Evolutionary conservation across 1,140 invertebrate species (phyloP).

Genomic region (Leptonema lineaticorne): DNA sequence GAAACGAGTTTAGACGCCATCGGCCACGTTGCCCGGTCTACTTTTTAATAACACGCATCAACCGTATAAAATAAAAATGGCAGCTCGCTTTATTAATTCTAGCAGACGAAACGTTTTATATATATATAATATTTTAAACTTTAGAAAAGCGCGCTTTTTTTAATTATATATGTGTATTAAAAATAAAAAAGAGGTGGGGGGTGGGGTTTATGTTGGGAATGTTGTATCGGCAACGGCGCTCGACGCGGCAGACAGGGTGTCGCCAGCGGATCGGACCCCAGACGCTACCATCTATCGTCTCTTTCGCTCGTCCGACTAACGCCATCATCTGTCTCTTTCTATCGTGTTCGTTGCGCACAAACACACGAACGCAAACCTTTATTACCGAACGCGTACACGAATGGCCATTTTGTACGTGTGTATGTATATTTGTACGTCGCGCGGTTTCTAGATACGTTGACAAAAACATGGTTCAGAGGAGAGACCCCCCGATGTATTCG

Average conservation of each 20-base stretch:
- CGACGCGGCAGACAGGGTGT: constrained; percentile 25
- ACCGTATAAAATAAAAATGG: neutral
- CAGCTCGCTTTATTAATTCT: no score
- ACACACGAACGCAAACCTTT: neutral
- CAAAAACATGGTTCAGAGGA: no score
- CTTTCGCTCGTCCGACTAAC: neutral
- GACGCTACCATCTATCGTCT: constrained; percentile 1
- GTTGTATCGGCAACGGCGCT: constrained; percentile 20
- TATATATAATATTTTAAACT: no score
- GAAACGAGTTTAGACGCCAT: constrained; percentile 65
- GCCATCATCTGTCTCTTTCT: neutral
- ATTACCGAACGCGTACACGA: neutral
- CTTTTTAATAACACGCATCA: neutral
- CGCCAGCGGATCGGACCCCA: constrained; percentile 2
- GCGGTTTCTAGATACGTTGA: no score
- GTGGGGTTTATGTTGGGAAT: neutral
- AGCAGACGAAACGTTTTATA: no score
- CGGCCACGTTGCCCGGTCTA: constrained; percentile 53
- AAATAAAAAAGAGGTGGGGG: neutral
- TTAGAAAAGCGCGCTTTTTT: no score
- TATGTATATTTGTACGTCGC: no score
- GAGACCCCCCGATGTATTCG: no score
- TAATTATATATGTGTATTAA: neutral
- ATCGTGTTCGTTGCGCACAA: neutral
- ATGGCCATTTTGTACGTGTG: no score